Evolutionary conservation across 2,888 invertebrate species (phyloP).

Genomic region (Teleogryllus oceanicus): DNA sequence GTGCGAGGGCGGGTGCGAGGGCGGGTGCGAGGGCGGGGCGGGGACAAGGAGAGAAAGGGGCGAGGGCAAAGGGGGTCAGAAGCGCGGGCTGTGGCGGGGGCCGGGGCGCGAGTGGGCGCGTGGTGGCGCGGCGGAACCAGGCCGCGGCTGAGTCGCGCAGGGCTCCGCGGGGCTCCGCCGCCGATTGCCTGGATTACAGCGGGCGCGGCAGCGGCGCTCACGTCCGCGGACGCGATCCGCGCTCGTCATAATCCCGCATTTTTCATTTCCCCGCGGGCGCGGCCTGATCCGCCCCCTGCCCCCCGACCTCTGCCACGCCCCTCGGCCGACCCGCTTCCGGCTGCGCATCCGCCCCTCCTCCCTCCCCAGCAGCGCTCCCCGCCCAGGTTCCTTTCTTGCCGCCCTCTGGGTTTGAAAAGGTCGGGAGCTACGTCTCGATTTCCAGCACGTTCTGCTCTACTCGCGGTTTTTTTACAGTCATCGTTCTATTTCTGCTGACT

Average conservation of each 20-base stretch:
- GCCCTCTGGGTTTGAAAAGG: too few relatives aligned
- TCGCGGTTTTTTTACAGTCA: too few relatives aligned
- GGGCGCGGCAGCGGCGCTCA: background rate
- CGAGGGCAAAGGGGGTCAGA: too few relatives aligned
- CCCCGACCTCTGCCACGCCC: too few relatives aligned
- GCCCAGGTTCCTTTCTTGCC: too few relatives aligned
- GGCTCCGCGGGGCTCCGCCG: background rate
- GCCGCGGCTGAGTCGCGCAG: background rate
- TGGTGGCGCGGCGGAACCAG: background rate
- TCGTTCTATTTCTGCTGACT: too few relatives aligned
- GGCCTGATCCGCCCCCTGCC: background rate
- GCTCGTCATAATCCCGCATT: slow-evolving; percentile 9
- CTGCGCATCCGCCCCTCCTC: background rate
- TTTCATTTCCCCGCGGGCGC: slow-evolving; percentile 9
- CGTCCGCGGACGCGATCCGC: background rate
- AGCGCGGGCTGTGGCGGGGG: too few relatives aligned
- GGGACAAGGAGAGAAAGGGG: too few relatives aligned
- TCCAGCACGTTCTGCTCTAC: too few relatives aligned
- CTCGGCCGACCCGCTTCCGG: background rate
- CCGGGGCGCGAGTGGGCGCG: background rate
- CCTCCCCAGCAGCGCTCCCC: background rate
- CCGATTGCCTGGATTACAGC: background rate
- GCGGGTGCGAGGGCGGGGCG: background rate
- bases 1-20: background rate
- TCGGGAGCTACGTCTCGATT: too few relatives aligned